Conservation (phyloP, 2,113 vertebrate genomes). For the Nannobrachium achirus region DNA sequence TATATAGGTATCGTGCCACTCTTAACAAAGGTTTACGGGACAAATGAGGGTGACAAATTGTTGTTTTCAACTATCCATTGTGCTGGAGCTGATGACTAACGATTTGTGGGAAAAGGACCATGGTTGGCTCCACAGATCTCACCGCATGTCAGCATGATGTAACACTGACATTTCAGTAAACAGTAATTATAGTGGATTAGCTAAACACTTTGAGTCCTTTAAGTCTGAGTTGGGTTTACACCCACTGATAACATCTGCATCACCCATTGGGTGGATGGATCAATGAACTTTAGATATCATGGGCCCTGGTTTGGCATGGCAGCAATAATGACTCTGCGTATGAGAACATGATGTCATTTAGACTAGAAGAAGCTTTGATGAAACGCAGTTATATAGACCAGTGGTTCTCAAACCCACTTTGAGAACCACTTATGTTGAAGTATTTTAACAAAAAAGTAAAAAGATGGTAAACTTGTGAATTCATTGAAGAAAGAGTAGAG, state of each 20-base stretch:
- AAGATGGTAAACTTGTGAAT: too few species aligned
- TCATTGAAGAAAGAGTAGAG: too few species aligned
- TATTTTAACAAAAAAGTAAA: too few species aligned
- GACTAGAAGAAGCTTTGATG: too few species aligned
- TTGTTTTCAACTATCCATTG: conserved; percentile 64
- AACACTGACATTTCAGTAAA: conserved; percentile 60
- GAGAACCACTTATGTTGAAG: too few species aligned
- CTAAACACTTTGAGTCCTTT: conserved; percentile 32
- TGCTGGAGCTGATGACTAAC: conserved; percentile 64
- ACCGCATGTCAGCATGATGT: conserved; percentile 61
- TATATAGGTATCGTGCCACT: conserved; percentile 4
- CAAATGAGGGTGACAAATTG: conserved; percentile 59
- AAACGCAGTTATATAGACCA: too few species aligned
- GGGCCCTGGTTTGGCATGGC: too few species aligned
- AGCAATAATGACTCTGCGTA: too few species aligned
- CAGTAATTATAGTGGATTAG: conserved; percentile 44
- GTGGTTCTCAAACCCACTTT: too few species aligned
- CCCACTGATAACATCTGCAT: conserved; percentile 13
- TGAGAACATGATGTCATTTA: too few species aligned
- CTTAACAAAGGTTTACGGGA: conserved; percentile 49
- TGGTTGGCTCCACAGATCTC: conserved; percentile 58
- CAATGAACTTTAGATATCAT: not conserved
- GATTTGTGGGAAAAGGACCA: conserved; percentile 63
- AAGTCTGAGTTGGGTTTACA: conserved; percentile 9
- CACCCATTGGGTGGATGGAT: conserved; percentile 5